These are phyloP conservation scores for Microtus ochrogaster DNA, from an alignment of 2,113 vertebrate species.

Conservation along the genomic window DNA sequence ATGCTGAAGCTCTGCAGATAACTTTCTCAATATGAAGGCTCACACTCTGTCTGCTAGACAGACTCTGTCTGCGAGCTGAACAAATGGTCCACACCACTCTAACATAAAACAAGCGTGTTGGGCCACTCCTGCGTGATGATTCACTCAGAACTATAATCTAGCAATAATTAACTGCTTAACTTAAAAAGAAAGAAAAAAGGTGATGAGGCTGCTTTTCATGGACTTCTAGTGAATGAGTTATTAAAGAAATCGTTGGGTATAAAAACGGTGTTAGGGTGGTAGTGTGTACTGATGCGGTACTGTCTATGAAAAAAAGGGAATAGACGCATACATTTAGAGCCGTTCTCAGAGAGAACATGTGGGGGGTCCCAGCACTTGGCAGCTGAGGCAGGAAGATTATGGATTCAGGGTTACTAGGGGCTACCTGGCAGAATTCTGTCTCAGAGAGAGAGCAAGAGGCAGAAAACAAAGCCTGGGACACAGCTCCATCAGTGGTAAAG, in stretches of 20 bases:
- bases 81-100: not conserved
- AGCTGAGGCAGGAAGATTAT: too few species aligned
- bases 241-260: not conserved
- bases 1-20: not conserved
- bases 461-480: not conserved
- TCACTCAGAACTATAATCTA: not conserved
- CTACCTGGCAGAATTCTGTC: not conserved
- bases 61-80: not conserved
- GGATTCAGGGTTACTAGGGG: not conserved
- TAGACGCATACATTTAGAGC: not conserved
- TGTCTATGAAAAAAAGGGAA: not conserved
- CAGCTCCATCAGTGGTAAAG: not conserved
- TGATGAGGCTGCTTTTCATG: not conserved
- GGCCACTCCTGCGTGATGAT: not conserved
- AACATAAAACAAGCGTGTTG: not conserved
- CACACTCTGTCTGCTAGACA: not conserved
- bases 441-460: not conserved
- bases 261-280: not conserved
- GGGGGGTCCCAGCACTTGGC: not conserved
- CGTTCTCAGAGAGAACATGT: not conserved
- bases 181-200: not conserved
- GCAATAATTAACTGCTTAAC: not conserved
- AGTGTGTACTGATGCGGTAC: not conserved
- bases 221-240: not conserved
- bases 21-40: not conserved